A percentile compares a stretch with the other conserved stretches of the same genome.
These are phyloP conservation scores for Sycophila texana DNA, from an alignment of 2,888 invertebrate genomes.

Conservation along the genomic window DNA sequence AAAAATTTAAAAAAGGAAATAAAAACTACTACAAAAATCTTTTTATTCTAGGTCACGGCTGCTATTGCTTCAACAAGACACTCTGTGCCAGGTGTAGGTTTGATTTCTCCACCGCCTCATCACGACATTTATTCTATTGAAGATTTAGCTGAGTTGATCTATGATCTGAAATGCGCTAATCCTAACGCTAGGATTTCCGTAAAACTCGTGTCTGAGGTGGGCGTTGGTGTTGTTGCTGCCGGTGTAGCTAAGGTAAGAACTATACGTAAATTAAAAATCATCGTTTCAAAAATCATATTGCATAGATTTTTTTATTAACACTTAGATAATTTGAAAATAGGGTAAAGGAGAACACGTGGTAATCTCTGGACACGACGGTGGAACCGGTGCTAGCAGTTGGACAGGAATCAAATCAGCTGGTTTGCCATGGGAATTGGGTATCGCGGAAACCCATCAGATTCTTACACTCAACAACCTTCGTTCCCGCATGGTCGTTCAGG, in stretches of 20 bases:
- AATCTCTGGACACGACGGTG: slow-evolving; percentile 99
- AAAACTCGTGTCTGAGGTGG: slow-evolving; percentile 98
- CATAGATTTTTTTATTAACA: slow-evolving; percentile 10
- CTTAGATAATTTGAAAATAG: slow-evolving; percentile 74
- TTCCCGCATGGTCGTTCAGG: slow-evolving; percentile 95
- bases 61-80: slow-evolving; percentile 97
- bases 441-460: slow-evolving; percentile 99
- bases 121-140: slow-evolving; percentile 99
- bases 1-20: not conserved
- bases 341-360: slow-evolving; percentile 99
- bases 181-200: slow-evolving; percentile 96
- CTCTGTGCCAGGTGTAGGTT: slow-evolving; percentile 96
- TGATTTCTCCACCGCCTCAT: slow-evolving; percentile 99
- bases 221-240: slow-evolving; percentile 98
- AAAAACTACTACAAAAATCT: not conserved
- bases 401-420: slow-evolving; percentile 99
- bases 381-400: slow-evolving; percentile 99
- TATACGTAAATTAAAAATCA: not conserved
- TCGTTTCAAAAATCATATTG: too few relatives aligned
- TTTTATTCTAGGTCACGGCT: slow-evolving; percentile 84
- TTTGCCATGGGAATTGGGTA: slow-evolving; percentile 98
- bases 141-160: slow-evolving; percentile 97
- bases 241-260: slow-evolving; percentile 93
- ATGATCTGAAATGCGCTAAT: slow-evolving; percentile 98
- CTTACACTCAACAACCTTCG: slow-evolving; percentile 94